Base-by-base conservation (phyloP, 2,888 invertebrate species). In the Candidula unifasciata region DNA sequence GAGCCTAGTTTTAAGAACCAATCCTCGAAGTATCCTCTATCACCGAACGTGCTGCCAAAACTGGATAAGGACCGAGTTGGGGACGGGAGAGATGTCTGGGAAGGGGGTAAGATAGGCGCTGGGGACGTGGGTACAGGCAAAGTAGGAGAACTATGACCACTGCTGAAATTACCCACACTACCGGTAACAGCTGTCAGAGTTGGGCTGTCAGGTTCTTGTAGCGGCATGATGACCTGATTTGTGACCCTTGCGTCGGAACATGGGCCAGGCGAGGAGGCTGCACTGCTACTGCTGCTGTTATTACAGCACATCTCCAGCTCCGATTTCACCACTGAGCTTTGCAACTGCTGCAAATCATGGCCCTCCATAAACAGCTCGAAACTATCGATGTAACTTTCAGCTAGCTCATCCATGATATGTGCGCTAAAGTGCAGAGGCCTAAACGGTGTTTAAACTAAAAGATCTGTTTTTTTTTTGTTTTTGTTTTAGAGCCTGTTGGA, bases 301-400 rank as follows among this genome's bases (percentile, higher is more conserved):
- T 30, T 54, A 82, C 89, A 87, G 76, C 88, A 88, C 64, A 82
- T 76, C 35, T 79, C 83, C n/a, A 78, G 85, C 71, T 90, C 89
- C 80, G 87, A 88, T 83, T 85, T 91, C 89, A 64, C 89, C 88
- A 83, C 89, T 87, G 84, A 82, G 87, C 81, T 89, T 33, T 87
- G 88, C 54, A 87, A 82, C 60, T 90, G 82, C 16, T 84, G 87
- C 73, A 87, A 80, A 54, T 87, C 89, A 82, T 89, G 87, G 74
- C 91, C 92, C 78, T 91, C 89, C 87, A 91, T 90, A 79, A 90
- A 90, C 33, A 92, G 89, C 83, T 92, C 91, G 83, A 92, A 92
- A 37, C 91, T 90, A 73, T 89, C 89, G 80, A 92, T 91, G 85
- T 91, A 91, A 84, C 91, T 91, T 85, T 91, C 90, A 30, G 90